Evolutionary conservation across 2,797 vertebrate species (phyloP).

Genomic region (Microctenopoma stevenorrisi): DNA sequence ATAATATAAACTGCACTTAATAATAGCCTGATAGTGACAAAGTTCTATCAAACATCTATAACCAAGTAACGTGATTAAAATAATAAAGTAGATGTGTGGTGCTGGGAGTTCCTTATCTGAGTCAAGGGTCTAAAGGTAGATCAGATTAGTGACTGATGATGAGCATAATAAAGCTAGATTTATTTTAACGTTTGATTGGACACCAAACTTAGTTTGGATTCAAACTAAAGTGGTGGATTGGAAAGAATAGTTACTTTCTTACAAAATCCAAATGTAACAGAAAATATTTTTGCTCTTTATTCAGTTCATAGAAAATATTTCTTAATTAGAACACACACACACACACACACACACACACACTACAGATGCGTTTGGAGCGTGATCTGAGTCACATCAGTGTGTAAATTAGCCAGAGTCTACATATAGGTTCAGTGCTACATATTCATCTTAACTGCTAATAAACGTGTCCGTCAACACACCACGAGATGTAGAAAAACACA

Average conservation of each 20-base stretch:
- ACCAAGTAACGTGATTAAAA: no score
- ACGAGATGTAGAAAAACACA: background rate
- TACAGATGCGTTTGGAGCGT: background rate
- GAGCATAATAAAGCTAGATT: no score
- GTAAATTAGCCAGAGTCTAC: slow-evolving; percentile 66
- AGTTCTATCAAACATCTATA: no score
- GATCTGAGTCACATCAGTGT: slow-evolving; percentile 62
- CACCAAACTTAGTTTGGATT: background rate
- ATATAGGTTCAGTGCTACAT: slow-evolving; percentile 71
- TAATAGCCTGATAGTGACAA: no score
- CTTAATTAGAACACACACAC: background rate
- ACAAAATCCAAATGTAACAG: background rate
- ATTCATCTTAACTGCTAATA: slow-evolving; percentile 62
- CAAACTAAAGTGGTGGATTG: background rate
- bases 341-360: background rate
- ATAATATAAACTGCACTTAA: no score
- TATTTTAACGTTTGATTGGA: no score
- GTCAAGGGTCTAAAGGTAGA: no score
- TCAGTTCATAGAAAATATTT: background rate
- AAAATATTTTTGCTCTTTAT: background rate
- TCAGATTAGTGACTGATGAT: no score
- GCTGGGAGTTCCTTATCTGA: no score
- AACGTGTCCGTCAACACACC: slow-evolving; percentile 21
- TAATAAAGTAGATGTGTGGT: no score
- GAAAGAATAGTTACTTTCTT: background rate